phyloP scores from a whole-genome alignment of 1,140 invertebrate genomes.

The Monochamus saltuarius region DNA sequence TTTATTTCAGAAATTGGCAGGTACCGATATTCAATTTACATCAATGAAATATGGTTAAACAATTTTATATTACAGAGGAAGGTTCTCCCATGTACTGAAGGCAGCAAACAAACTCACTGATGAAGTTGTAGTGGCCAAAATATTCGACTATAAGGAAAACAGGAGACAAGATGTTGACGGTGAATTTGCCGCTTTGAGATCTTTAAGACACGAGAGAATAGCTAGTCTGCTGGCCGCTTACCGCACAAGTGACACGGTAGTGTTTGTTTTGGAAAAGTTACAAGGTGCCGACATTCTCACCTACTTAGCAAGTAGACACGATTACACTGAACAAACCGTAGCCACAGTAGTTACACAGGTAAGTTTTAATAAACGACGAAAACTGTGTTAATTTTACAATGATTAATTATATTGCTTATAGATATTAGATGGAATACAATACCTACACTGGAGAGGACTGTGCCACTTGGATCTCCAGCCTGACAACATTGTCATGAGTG shows the following conservation, averaged over 20 bases:
- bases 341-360: conserved; percentile 79
- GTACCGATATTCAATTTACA: conserved; percentile 32
- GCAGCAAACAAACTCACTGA: conserved; percentile 75
- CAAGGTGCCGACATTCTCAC: conserved; percentile 90
- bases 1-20: conserved; percentile 79
- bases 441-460: conserved; percentile 89
- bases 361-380: conserved; percentile 16
- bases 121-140: conserved; percentile 74
- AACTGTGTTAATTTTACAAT: too few species aligned
- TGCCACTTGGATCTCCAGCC: conserved; percentile 94
- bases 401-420: conserved; percentile 49
- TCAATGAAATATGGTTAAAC: neutral
- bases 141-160: conserved; percentile 67
- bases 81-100: conserved; percentile 82
- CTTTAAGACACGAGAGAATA: conserved; percentile 83
- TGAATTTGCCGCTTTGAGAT: conserved; percentile 81
- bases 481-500: conserved; percentile 94
- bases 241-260: conserved; percentile 65
- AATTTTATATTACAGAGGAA: conserved; percentile 61
- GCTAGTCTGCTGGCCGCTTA: conserved; percentile 72
- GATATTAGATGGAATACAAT: conserved; percentile 84
- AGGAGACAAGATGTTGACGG: conserved; percentile 66
- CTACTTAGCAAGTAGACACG: conserved; percentile 80
- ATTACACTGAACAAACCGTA: conserved; percentile 90
- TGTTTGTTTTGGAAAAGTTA: conserved; percentile 82